Evolutionary conservation across 2,797 vertebrate genomes (phyloP), one percentile per base, ranked within the genome.

Genomic region (Psittacula echo): DNA sequence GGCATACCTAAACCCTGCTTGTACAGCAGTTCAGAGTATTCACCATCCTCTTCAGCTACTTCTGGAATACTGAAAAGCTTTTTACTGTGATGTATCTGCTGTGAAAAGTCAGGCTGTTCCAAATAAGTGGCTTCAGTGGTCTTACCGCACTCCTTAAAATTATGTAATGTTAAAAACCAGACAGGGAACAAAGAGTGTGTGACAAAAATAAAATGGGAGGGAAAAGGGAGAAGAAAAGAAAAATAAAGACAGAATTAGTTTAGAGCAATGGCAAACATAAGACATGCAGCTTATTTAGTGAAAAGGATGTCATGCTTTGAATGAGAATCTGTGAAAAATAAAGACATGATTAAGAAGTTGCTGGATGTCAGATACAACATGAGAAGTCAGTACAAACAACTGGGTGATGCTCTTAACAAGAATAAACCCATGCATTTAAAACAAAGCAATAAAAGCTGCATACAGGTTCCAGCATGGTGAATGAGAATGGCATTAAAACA

Each of bases 171-270:
- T 98, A 98, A 97, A 97, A 98, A 93, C 56, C 93, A 87, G 94
- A 90, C 53, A 78, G 83, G 90, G 88, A 92, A 88, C 85, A 81
- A 98, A 98, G 94, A 98, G 98, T 92, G 97, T 96, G 98, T 97
- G 98, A 98, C 98, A 98, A 97, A 98, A 98, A 97, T 97, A 98
- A 98, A 96, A 97, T 93, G 93, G 97, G 97, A 98, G 94, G 98
- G 98, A 68, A 89, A 87, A 89, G 89, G 94, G 95, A 93, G 79
- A 68, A 90, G 90, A 95, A 95, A 96, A 97, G 96, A 98, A 98
- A 98, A 96, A 99, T 99, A 99, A 99, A 99, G 98, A 99, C 98
- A 99, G 98, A 98, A 98, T 99, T 99, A 99, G 99, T 99, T 98
- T 98, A 98, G 98, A 98, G 98, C 98, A 98, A 98, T 98, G 98